Base-by-base conservation (phyloP, 2,888 invertebrate species). In the Temnothorax unifasciatus region DNA sequence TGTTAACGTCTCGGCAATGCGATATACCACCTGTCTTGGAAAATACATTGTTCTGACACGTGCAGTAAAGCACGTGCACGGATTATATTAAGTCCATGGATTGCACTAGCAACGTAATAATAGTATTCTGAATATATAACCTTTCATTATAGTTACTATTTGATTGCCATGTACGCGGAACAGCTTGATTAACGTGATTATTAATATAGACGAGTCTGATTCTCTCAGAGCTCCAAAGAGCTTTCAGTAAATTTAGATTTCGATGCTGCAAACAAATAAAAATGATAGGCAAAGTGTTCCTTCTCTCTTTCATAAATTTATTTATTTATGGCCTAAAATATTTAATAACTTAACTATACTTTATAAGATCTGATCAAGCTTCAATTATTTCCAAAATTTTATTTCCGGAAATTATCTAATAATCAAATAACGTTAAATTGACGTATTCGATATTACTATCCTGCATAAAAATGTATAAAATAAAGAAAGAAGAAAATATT, bases 21-120 rank as follows among this genome's bases (percentile, higher is more conserved):
- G 21, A 34, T 79, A 34, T 25, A 18, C 21, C 29, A 79, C 6
- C 71, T 79, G 79, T 47, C 59, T 79, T 21, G 8, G 6, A 25
- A 47, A n/a, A 71, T 29, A 6, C 11, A 44, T 57, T 6, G 18
- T 57, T 21, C 29, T 8, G 1, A 34, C 18, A 34, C 21, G 21
- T 66, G 34, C 34, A 64, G n/a, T 52, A 38, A 54, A 77, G 29
- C 25, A 41, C 21, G 38, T 63, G 13, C 18, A 38, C 15, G 64
- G 1, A 64, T 44, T 66, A 44, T n/a, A 25, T n/a, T 11, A 41
- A 59, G 69, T 41, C 13, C 3, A 3, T n/a, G 0, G 9, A 41
- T 68, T 59, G 15, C 11, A 69, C 5, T 57, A 57, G n/a, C 15
- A 41, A 47, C 3, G 9, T 11, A 61, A 57, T 57, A 69, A 79